A percentile compares a stretch with the other conserved stretches of the same genome.
phyloP scores from a whole-genome alignment of 2,113 vertebrate species.

The Heterotilapia buettikoferi region DNA sequence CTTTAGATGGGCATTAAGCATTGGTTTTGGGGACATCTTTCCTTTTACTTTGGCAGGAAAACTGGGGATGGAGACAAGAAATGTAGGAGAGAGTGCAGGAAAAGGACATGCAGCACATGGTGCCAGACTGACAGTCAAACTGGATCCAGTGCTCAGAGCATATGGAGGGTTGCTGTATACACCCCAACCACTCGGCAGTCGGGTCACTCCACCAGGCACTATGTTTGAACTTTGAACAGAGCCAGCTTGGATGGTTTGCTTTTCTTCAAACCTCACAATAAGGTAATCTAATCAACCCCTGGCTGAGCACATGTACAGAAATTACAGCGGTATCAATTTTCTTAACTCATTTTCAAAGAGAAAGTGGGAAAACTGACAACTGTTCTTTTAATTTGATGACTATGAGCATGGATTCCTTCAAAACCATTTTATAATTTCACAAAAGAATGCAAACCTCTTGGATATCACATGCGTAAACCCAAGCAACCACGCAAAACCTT shows the following conservation, averaged over 20 bases:
- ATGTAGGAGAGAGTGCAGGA: background rate
- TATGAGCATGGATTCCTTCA: background rate
- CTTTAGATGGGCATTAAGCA: background rate
- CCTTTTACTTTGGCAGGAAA: background rate
- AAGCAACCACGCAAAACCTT: background rate
- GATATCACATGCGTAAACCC: background rate
- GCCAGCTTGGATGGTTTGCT: background rate
- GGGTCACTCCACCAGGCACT: background rate
- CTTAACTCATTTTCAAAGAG: background rate
- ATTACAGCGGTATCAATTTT: background rate
- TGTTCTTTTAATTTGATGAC: background rate
- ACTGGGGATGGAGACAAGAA: background rate
- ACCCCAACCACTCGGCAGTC: background rate
- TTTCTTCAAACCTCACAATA: background rate
- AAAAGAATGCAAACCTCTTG: background rate
- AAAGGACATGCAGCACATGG: background rate
- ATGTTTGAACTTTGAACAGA: background rate
- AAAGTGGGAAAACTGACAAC: background rate
- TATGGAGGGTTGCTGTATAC: background rate
- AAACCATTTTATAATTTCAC: background rate
- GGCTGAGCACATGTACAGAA: background rate
- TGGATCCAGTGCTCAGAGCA: background rate
- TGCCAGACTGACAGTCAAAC: background rate
- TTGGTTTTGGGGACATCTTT: background rate
- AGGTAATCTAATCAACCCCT: background rate